These are phyloP conservation scores for Cladorhizidae sp. DNA, from an alignment of 37 sponge, comb jelly and placozoan species.

Conservation along the genomic window DNA sequence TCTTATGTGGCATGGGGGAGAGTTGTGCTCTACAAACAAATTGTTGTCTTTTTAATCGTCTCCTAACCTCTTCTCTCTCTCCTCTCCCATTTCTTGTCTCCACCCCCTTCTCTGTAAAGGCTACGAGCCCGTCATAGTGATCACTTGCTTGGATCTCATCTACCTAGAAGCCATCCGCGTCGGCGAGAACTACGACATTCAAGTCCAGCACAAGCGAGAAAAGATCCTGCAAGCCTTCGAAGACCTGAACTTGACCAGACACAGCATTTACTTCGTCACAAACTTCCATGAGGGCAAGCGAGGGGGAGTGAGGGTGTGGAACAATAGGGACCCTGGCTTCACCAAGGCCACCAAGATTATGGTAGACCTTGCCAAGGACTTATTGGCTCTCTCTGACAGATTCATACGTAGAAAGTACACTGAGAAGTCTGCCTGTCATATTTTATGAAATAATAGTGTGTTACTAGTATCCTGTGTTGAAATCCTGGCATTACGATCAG, in stretches of 20 bases:
- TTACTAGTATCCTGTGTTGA: background rate
- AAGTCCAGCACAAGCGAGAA: conserved; percentile 75
- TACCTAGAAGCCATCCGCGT: conserved; percentile 59
- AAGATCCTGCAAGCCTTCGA: conserved; percentile 86
- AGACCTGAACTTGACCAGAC: conserved; percentile 71
- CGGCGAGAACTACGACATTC: conserved; percentile 76
- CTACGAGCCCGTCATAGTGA: conserved; percentile 93
- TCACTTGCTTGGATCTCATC: conserved; percentile 88
- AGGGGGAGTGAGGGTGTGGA: conserved; percentile 75
- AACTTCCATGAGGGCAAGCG: conserved; percentile 84
- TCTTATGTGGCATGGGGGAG: too few species aligned
- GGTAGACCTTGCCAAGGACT: conserved; percentile 73
- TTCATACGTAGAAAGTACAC: conserved; percentile 74
- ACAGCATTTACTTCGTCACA: conserved; percentile 84
- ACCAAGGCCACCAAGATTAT: conserved; percentile 70
- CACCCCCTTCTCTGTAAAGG: conserved; percentile 38
- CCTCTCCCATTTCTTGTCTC: background rate
- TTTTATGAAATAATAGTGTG: conserved; percentile 2
- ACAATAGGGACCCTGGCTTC: conserved; percentile 68
- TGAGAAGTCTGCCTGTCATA: background rate
- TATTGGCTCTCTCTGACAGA: conserved; percentile 63
- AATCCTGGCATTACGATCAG: background rate
- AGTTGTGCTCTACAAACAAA: background rate
- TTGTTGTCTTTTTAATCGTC: background rate
- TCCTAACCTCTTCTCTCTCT: conserved; percentile 7